These are phyloP conservation scores for Siniperca scherzeri DNA, from an alignment of 2,797 vertebrate species.

Conservation along the genomic window DNA sequence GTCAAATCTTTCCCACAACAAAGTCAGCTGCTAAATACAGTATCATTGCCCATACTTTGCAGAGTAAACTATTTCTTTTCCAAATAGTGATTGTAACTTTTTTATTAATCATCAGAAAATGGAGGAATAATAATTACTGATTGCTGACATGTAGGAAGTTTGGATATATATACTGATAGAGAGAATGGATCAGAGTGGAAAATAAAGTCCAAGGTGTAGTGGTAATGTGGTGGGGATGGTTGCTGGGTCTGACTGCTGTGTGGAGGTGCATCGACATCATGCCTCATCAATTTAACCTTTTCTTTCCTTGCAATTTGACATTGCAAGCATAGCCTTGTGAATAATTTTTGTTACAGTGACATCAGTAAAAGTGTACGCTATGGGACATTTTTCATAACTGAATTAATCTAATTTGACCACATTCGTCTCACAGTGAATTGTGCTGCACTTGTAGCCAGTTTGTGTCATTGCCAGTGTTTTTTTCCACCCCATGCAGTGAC, in stretches of 20 bases:
- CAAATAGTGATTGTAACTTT: neutral
- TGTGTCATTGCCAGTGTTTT: slow-evolving; percentile 45
- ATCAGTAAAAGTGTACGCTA: neutral
- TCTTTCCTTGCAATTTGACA: neutral
- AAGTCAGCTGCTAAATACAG: neutral
- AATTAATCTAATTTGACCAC: slow-evolving; percentile 23
- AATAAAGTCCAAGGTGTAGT: neutral
- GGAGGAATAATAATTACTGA: neutral
- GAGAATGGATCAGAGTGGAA: neutral
- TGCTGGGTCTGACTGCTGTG: neutral
- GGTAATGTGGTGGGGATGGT: neutral
- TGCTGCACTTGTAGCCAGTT: slow-evolving; percentile 17
- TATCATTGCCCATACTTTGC: neutral
- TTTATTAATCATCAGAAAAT: neutral
- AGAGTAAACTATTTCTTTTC: neutral
- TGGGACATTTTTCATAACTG: neutral
- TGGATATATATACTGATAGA: neutral
- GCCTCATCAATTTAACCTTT: neutral
- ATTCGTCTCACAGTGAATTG: slow-evolving; percentile 19
- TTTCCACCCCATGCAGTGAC: slow-evolving; percentile 49
- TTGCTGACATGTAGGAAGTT: neutral
- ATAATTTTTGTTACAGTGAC: neutral
- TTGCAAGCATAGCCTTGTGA: neutral
- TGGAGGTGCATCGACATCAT: neutral
- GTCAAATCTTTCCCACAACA: neutral